Conservation (phyloP, 2,888 invertebrate genomes). For the Lochmaea capreae region DNA sequence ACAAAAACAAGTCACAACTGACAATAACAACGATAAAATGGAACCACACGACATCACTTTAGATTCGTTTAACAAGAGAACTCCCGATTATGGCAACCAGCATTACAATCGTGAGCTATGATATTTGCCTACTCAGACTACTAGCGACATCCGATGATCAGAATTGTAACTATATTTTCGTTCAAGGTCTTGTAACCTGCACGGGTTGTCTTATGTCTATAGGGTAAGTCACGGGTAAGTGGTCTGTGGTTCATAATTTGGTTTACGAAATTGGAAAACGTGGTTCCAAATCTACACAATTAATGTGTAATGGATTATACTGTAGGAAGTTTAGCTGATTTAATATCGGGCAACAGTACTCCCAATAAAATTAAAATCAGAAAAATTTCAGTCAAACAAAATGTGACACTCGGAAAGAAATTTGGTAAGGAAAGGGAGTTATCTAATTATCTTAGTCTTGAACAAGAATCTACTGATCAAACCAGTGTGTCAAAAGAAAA, state of each 20-base stretch:
- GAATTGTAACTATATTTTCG: too few relatives aligned
- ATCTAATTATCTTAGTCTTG: neutral
- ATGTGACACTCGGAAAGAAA: neutral
- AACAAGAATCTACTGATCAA: neutral
- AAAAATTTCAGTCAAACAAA: slow-evolving; percentile 47
- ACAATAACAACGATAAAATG: too few relatives aligned
- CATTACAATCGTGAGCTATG: too few relatives aligned
- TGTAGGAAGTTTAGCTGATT: slow-evolving; percentile 71
- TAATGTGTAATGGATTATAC: slow-evolving; percentile 58
- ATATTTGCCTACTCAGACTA: too few relatives aligned
- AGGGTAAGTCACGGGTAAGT: too few relatives aligned
- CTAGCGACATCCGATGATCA: too few relatives aligned
- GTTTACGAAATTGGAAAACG: neutral
- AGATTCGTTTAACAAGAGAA: too few relatives aligned
- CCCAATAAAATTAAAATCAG: slow-evolving; percentile 68
- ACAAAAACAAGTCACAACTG: too few relatives aligned
- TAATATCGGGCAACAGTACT: slow-evolving; percentile 70
- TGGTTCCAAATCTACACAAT: neutral
- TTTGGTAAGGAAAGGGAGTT: neutral
- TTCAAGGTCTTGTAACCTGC: too few relatives aligned
- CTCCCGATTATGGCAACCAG: too few relatives aligned
- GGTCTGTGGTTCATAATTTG: neutral
- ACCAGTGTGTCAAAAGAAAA: neutral
- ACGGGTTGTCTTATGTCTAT: too few relatives aligned
- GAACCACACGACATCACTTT: too few relatives aligned